These are phyloP conservation scores for Littorina saxatilis DNA, from an alignment of 1,140 invertebrate genomes.

Conservation along the genomic window DNA sequence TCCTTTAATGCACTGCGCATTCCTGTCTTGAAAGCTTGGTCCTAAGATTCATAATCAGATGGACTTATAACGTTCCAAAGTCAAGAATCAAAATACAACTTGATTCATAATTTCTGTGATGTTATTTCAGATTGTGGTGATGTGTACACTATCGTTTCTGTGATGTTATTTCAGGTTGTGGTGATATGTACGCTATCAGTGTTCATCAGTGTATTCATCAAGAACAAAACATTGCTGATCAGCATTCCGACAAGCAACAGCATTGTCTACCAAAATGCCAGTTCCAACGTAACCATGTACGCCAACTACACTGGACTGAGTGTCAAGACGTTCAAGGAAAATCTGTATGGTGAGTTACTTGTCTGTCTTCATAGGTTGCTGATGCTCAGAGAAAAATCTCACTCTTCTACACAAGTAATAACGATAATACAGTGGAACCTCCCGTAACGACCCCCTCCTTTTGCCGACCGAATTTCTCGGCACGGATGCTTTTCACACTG, in stretches of 20 bases:
- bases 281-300: constrained; percentile 48
- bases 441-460: no score
- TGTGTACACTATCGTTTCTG: constrained; percentile 69
- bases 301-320: constrained; percentile 89
- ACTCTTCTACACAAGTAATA: no score
- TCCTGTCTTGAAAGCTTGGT: no score
- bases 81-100: no score
- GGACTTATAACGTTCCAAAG: no score
- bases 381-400: neutral
- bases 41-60: no score
- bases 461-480: no score
- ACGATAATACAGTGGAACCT: no score
- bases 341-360: constrained; percentile 81
- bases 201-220: constrained; percentile 72
- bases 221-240: constrained; percentile 50
- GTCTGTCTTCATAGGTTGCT: constrained; percentile 21
- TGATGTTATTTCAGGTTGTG: constrained; percentile 70
- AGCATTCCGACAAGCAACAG: constrained; percentile 62
- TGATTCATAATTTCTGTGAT: no score
- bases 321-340: constrained; percentile 83
- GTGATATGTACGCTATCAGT: constrained; percentile 69
- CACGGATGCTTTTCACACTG: no score
- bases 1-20: no score
- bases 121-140: constrained; percentile 69
- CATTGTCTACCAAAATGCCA: constrained; percentile 64